Base-by-base conservation (phyloP, 2,797 vertebrate genomes). In the Peromyscus attwateri region DNA sequence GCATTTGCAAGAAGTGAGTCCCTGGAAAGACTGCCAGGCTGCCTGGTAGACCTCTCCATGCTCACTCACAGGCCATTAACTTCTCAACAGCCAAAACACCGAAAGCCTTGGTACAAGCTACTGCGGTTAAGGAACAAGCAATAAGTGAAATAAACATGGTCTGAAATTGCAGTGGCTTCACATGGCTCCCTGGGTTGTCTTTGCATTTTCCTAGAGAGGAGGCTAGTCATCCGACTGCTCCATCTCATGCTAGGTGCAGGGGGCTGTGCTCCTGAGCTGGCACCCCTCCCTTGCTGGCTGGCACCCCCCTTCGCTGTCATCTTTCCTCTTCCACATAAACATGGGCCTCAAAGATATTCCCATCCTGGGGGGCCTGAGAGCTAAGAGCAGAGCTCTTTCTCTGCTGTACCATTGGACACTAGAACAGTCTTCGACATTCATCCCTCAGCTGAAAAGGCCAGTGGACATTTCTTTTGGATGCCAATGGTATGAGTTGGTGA, bases 141-240 rank as follows among this genome's bases (percentile, higher is more conserved):
- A 40, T 29, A 87, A 71, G 77, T 3, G 6, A 89, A 55, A 85
- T 25, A 81, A 49, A 57, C 10, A 10, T 21, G 19, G 16, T 25
- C 16, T 49, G 52, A 87, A 92, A 43, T 19, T 7, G 7, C 5
- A 52, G 85, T 60, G 64, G 70, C 57, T 83, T 83, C 85, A 11
- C n/a, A 70, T 29, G 12, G 12, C 23, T 55, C 73, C 9, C 31
- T 5, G 9, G 31, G 46, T 34, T 49, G 92, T 68, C 60, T 95
- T 73, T 76, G 40, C 81, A 46, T 95, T 94, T 84, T 93, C 25
- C n/a, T 52, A 75, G 66, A n/a, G 9, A 82, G 68, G 82, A 92
- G 94, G 27, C 29, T 62, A 31, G 71, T 83, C 57, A 6, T 5
- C 19, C n/a, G 14, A 27, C 34, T 82, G 21, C 12, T 46, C 49